A percentile compares a stretch with the other conserved stretches of the same genome.
Conservation (phyloP, 2,113 vertebrate species). For the Hystrix brachyura region DNA sequence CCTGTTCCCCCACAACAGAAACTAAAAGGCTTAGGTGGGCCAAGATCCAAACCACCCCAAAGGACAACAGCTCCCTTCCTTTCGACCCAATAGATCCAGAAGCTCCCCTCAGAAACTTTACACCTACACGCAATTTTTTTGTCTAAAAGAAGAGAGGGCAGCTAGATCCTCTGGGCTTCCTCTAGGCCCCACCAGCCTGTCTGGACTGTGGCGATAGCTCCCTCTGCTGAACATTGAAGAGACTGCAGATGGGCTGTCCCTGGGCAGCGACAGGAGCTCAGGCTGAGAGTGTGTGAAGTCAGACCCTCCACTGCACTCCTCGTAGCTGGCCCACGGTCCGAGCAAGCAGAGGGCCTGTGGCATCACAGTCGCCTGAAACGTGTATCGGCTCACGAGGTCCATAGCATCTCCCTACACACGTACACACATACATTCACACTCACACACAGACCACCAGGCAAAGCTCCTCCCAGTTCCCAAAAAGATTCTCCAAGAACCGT, state of each 20-base stretch:
- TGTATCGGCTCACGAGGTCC: background rate
- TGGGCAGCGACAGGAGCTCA: constrained; percentile 47
- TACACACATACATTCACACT: no score
- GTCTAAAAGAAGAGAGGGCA: background rate
- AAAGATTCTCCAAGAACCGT: background rate
- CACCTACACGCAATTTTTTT: background rate
- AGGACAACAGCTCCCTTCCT: constrained; percentile 17
- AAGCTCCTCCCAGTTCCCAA: background rate
- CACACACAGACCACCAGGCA: background rate
- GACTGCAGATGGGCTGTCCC: constrained; percentile 83
- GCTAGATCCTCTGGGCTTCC: background rate
- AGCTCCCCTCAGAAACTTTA: background rate
- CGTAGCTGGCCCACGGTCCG: background rate
- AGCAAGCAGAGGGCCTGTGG: background rate
- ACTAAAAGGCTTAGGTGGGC: background rate
- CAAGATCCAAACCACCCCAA: background rate
- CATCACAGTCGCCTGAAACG: background rate
- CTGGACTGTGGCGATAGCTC: constrained; percentile 67
- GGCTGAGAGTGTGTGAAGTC: background rate
- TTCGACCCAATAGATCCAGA: background rate
- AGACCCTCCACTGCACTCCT: background rate
- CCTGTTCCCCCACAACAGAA: background rate
- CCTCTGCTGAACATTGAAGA: constrained; percentile 87
- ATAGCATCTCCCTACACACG: background rate
- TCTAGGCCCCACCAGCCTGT: background rate